phyloP scores from a whole-genome alignment of 2,113 vertebrate genomes.

The Pipa parva region DNA sequence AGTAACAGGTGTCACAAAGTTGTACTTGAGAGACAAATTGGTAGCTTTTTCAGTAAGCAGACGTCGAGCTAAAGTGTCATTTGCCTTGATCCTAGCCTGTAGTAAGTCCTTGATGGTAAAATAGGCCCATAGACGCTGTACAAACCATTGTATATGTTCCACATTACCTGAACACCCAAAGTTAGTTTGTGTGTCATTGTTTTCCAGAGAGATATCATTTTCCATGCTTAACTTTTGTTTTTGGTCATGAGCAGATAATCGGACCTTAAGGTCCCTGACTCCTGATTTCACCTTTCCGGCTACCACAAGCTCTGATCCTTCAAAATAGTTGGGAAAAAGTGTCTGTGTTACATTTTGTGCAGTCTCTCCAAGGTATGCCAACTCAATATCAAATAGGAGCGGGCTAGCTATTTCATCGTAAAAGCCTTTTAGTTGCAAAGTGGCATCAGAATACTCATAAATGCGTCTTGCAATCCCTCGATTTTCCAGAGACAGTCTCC shows the following conservation, averaged over 20 bases:
- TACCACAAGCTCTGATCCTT: constrained; percentile 75
- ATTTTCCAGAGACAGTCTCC: constrained; percentile 70
- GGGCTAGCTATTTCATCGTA: constrained; percentile 76
- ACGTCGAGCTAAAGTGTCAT: constrained; percentile 52
- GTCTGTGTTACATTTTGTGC: constrained; percentile 62
- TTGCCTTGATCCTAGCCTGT: constrained; percentile 59
- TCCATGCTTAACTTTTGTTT: constrained; percentile 51
- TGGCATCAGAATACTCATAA: constrained; percentile 70
- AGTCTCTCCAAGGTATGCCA: constrained; percentile 67
- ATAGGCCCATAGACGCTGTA: constrained; percentile 74
- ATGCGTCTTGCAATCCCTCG: constrained; percentile 64
- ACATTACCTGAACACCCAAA: constrained; percentile 50
- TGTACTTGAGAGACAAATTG: constrained; percentile 75
- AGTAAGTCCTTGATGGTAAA: constrained; percentile 75
- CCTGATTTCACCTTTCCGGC: constrained; percentile 64
- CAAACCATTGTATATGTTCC: constrained; percentile 59
- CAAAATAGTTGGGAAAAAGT: constrained; percentile 75
- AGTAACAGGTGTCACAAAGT: constrained; percentile 77
- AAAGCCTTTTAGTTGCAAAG: constrained; percentile 70
- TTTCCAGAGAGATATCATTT: constrained; percentile 50
- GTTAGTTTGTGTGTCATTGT: constrained; percentile 46
- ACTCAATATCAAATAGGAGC: constrained; percentile 68
- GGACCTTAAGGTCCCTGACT: constrained; percentile 59
- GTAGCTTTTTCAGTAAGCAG: constrained; percentile 69
- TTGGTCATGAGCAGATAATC: constrained; percentile 53